Conservation (phyloP, 2,797 vertebrate species). For the Poliocrania exsul region DNA sequence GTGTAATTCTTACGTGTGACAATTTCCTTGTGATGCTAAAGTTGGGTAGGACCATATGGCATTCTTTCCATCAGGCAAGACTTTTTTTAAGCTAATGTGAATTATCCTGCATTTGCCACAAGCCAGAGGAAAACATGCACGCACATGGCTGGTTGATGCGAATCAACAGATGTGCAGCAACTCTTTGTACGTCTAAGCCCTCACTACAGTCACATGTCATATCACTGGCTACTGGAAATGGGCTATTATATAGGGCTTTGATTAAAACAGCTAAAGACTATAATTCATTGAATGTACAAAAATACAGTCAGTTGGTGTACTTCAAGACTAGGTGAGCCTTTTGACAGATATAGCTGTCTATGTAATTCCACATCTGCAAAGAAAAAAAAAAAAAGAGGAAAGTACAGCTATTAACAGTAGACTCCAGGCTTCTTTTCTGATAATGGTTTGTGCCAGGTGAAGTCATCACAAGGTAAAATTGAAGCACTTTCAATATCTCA, state of each 20-base stretch:
- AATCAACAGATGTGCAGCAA: not conserved
- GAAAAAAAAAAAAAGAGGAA: not conserved
- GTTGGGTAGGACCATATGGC: not conserved
- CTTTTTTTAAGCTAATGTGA: not conserved
- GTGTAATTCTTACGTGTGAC: not conserved
- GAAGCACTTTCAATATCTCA: not conserved
- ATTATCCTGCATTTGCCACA: not conserved
- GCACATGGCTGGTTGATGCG: not conserved
- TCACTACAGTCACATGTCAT: not conserved
- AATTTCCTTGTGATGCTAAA: not conserved
- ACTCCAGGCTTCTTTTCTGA: not conserved
- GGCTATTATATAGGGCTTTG: not conserved
- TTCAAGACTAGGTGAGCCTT: not conserved
- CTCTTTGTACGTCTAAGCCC: not conserved
- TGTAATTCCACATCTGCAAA: not conserved
- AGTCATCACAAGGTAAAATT: not conserved
- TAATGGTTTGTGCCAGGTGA: not conserved
- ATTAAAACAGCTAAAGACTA: not conserved
- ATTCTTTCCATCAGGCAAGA: not conserved
- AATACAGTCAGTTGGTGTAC: not conserved
- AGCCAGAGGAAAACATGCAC: not conserved
- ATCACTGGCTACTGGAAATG: not conserved
- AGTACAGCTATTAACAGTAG: not conserved
- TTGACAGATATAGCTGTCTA: not conserved
- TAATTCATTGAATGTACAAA: not conserved